These are phyloP conservation scores for Corythaixoides concolor DNA, from an alignment of 2,113 vertebrate species.

Conservation along the genomic window DNA sequence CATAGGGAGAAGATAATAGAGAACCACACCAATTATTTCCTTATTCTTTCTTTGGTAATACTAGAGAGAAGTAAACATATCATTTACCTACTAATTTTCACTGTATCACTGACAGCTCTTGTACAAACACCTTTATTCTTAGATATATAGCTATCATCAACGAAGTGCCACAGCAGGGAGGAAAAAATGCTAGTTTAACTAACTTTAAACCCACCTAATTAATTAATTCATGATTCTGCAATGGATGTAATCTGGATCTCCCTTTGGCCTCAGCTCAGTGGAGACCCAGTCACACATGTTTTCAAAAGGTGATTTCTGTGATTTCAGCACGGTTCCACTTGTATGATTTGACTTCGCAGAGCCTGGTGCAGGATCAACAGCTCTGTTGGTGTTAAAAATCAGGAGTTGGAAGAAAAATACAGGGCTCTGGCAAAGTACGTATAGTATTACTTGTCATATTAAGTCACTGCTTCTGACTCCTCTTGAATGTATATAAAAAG, in stretches of 20 bases:
- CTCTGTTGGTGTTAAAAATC: not conserved
- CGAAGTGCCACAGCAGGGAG: not conserved
- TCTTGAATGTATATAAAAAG: not conserved
- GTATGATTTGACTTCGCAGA: not conserved
- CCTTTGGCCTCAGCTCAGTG: not conserved
- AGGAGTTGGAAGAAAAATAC: not conserved
- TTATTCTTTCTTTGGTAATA: not conserved
- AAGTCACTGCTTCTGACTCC: not conserved
- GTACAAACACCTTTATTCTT: not conserved
- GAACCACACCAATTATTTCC: not conserved
- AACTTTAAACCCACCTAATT: not conserved
- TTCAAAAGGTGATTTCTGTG: not conserved
- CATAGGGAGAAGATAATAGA: not conserved
- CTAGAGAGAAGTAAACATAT: not conserved
- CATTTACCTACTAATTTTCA: not conserved
- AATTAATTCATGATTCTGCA: not conserved
- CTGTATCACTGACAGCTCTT: not conserved
- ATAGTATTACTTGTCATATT: not conserved
- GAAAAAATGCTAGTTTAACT: not conserved
- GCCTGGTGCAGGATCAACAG: not conserved
- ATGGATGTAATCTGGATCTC: not conserved
- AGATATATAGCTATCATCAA: not conserved
- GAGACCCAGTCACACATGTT: not conserved
- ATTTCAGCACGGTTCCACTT: not conserved
- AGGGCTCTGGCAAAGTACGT: not conserved